Evolutionary conservation across 2,797 vertebrate genomes (phyloP), one percentile per base, ranked within the genome.

Genomic region (Diplodus puntazzo): DNA sequence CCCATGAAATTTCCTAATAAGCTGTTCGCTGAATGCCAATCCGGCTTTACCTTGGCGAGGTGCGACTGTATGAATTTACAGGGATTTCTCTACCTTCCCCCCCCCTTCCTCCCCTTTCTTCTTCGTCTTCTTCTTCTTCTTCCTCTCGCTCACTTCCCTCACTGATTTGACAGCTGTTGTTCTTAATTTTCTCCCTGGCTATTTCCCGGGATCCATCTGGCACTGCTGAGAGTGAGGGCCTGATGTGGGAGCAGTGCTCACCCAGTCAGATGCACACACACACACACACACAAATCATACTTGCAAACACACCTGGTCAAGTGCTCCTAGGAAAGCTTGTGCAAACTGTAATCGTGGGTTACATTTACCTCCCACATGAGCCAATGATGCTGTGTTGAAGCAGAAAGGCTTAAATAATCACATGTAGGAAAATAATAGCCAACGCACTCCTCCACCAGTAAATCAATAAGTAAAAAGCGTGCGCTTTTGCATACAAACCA

Each of bases 161-260:
- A 9, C 72, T 70, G 66, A 82, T 69, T 81, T 89, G 84, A 90
- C 92, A 92, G 90, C 86, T 93, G 91, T 70, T 94, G 82, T 90
- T 91, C 85, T 92, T 91, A 82, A 89, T 88, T 86, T 88, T 76
- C 85, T 92, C 84, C 64, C 85, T 61, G 75, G 87, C 79, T 88
- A 72, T 89, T 89, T 90, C 65, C 73, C 11, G 8, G 46, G 58
- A 80, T 89, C 89, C 91, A 88, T 92, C 88, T 92, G 89, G 73
- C 53, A 64, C 67, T 68, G 80, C 60, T 18, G 69, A 55, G 74
- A 77, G 71, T 53, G 67, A 79, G 49, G 55, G 78, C 68, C 76
- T 71, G 84, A 81, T 83, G 45, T 45, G 78, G 69, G 78, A 80
- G 60, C 64, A 16, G 27, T 3, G 69, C 63, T 77, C 75, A 27